phyloP scores from a whole-genome alignment of 2,888 invertebrate species.

The Tetanocera ferruginea region DNA sequence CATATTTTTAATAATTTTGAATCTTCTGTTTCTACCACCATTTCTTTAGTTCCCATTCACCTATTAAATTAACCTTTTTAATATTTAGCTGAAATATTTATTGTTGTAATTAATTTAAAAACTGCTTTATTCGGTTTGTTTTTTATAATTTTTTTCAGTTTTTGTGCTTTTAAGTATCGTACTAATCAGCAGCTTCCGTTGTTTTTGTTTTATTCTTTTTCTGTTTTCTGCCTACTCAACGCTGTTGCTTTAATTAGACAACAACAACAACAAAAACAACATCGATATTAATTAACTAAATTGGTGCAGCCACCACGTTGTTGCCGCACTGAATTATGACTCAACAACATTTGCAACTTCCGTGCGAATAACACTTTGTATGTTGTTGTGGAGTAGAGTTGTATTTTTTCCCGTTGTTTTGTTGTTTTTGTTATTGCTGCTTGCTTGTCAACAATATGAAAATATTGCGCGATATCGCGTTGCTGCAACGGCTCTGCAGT shows the following conservation, averaged over 20 bases:
- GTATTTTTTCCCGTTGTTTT: neutral
- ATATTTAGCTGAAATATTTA: too few relatives aligned
- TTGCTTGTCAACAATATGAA: neutral
- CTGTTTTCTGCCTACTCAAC: neutral
- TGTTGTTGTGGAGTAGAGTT: slow-evolving; percentile 16
- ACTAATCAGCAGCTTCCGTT: neutral
- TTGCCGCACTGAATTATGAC: slow-evolving; percentile 24
- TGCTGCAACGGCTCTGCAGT: slow-evolving; percentile 42
- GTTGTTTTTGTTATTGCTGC: slow-evolving; percentile 17
- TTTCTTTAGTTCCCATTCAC: too few relatives aligned
- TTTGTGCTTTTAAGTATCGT: neutral
- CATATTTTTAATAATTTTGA: too few relatives aligned
- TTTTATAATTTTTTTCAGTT: neutral
- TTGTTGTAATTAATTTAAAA: too few relatives aligned
- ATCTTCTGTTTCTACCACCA: too few relatives aligned
- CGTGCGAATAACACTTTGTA: slow-evolving; percentile 36
- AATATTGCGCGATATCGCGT: slow-evolving; percentile 10
- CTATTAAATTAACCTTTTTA: too few relatives aligned
- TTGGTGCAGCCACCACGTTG: slow-evolving; percentile 3
- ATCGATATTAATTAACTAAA: slow-evolving; percentile 24
- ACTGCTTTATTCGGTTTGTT: neutral
- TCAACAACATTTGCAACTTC: slow-evolving; percentile 31
- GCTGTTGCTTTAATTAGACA: slow-evolving; percentile 19
- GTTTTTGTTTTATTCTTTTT: neutral
- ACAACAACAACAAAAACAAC: slow-evolving; percentile 19